Evolutionary conservation across 2,888 invertebrate genomes (phyloP).

Genomic region (Orgyia antiqua): DNA sequence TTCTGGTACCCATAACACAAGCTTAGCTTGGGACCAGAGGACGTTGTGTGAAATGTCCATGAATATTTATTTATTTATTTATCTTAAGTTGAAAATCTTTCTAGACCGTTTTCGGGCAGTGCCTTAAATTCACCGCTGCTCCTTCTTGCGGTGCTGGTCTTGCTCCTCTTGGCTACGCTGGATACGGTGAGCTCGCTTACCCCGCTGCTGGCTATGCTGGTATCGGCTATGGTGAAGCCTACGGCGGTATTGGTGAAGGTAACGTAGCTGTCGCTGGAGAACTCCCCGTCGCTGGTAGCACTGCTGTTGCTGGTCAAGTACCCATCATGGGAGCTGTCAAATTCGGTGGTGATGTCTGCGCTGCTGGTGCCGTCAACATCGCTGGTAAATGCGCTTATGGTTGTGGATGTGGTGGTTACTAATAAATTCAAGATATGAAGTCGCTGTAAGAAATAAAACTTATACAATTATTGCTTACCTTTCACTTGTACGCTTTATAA

Average conservation of each 20-base stretch:
- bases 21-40: no score
- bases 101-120: constrained; percentile 2
- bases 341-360: constrained; percentile 29
- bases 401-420: constrained; percentile 3
- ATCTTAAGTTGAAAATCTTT: no score
- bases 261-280: constrained; percentile 19
- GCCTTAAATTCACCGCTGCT: not conserved
- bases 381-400: constrained; percentile 23
- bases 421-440: no score
- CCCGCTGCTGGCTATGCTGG: not conserved
- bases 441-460: no score
- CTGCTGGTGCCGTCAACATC: constrained; percentile 32
- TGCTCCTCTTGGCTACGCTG: not conserved
- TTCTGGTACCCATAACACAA: no score
- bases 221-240: not conserved
- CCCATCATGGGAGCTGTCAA: constrained; percentile 19
- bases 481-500: no score
- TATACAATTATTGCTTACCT: no score
- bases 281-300: constrained; percentile 3
- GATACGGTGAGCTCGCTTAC: not conserved
- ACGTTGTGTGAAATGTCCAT: no score
- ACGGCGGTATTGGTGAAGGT: constrained; percentile 20
- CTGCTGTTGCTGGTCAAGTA: constrained; percentile 13
- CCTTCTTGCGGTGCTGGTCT: not conserved
- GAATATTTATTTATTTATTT: no score